phyloP scores from a whole-genome alignment of 2,888 invertebrate species.

The Dynastes grantii region DNA sequence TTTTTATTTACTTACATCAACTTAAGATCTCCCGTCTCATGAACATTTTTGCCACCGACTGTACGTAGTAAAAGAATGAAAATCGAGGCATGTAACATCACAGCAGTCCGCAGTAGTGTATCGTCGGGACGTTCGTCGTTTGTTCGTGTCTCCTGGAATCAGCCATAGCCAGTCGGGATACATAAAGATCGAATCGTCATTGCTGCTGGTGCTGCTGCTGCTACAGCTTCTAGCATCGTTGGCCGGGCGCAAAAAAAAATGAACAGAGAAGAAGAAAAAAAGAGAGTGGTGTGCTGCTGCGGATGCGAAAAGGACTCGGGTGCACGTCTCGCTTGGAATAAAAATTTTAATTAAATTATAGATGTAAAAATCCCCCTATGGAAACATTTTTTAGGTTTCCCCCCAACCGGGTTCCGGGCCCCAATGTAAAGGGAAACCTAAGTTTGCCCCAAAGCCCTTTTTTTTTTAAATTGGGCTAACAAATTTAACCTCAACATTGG shows the following conservation, averaged over 20 bases:
- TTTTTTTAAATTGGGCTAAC: too few relatives aligned
- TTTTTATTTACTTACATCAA: too few relatives aligned
- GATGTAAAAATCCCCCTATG: too few relatives aligned
- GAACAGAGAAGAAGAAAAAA: constrained; percentile 1
- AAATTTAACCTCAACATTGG: too few relatives aligned
- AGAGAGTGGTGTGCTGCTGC: constrained; percentile 5
- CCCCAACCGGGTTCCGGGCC: too few relatives aligned
- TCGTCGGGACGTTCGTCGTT: constrained; percentile 27
- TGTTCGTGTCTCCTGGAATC: constrained; percentile 10
- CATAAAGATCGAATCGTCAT: constrained; percentile 32
- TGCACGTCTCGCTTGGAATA: constrained; percentile 51
- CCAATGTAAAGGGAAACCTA: too few relatives aligned
- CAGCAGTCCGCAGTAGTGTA: not conserved
- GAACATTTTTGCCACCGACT: too few relatives aligned
- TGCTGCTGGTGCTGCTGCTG: not conserved
- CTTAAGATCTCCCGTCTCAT: too few relatives aligned
- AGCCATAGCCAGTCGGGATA: constrained; percentile 1
- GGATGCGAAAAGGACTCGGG: constrained; percentile 52
- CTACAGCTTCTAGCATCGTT: constrained; percentile 3
- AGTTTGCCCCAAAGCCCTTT: too few relatives aligned
- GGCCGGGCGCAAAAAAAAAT: constrained; percentile 19
- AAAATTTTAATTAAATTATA: too few relatives aligned
- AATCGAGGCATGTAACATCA: constrained; percentile 14
- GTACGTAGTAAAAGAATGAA: not conserved
- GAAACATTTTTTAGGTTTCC: too few relatives aligned